Evolutionary conservation across 2,797 vertebrate species (phyloP).

Genomic region (Dermochelys coriacea): DNA sequence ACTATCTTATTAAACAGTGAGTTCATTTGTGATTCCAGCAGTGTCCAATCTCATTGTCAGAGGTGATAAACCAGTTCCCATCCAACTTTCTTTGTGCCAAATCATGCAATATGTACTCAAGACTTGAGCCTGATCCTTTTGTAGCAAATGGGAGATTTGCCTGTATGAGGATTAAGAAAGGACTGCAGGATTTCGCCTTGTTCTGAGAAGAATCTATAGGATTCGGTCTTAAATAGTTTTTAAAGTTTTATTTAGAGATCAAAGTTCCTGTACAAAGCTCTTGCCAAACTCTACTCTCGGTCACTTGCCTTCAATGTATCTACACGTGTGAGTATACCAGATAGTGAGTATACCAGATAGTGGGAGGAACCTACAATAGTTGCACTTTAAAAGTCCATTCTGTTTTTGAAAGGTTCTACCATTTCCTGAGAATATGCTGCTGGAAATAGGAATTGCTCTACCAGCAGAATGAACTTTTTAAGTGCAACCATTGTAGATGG

Average conservation of each 20-base stretch:
- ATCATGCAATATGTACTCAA: constrained; percentile 21
- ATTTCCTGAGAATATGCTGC: background rate
- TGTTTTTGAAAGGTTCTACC: background rate
- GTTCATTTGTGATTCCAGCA: constrained; percentile 68
- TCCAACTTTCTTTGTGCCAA: background rate
- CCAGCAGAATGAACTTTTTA: constrained; percentile 2
- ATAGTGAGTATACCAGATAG: constrained; percentile 53
- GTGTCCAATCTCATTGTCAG: constrained; percentile 22
- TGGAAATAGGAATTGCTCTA: background rate
- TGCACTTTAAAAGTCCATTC: background rate
- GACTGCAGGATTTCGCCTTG: constrained; percentile 43
- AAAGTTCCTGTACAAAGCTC: constrained; percentile 57
- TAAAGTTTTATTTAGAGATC: constrained; percentile 25
- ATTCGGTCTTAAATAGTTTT: constrained; percentile 44
- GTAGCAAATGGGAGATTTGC: constrained; percentile 7
- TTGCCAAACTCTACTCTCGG: background rate
- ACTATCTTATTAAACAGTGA: constrained; percentile 73
- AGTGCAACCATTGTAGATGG: background rate
- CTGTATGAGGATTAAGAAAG: constrained; percentile 49
- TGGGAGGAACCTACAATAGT: background rate
- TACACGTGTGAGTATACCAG: constrained; percentile 50
- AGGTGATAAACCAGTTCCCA: constrained; percentile 55
- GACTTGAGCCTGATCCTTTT: background rate
- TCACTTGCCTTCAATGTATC: constrained; percentile 31
- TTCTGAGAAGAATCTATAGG: constrained; percentile 40